A percentile compares a stretch with the other conserved stretches of the same genome.
Evolutionary conservation across 2,888 invertebrate species (phyloP).

Genomic region (Polia nebulosa): DNA sequence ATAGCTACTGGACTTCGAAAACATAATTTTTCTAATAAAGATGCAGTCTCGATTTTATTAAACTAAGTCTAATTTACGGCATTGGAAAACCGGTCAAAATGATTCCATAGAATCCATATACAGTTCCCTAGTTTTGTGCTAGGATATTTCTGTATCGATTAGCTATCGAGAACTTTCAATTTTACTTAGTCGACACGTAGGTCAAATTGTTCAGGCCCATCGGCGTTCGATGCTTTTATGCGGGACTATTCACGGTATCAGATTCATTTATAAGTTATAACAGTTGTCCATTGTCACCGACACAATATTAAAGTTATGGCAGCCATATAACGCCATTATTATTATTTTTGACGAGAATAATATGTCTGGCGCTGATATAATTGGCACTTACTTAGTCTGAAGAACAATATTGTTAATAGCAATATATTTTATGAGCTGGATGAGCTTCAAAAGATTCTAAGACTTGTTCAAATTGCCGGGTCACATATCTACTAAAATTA

Average conservation of each 20-base stretch:
- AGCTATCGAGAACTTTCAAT: slow-evolving; percentile 60
- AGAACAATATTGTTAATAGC: slow-evolving; percentile 24
- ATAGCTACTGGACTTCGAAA: slow-evolving; percentile 66
- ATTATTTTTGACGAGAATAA: slow-evolving; percentile 26
- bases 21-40: slow-evolving; percentile 63
- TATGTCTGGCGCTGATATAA: neutral
- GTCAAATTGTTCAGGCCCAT: slow-evolving; percentile 32
- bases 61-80: slow-evolving; percentile 52
- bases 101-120: slow-evolving; percentile 26
- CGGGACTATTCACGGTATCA: slow-evolving; percentile 57
- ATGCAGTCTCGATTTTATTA: slow-evolving; percentile 56
- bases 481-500: neutral
- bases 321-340: slow-evolving; percentile 28
- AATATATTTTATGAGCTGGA: neutral
- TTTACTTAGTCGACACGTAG: slow-evolving; percentile 49
- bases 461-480: neutral
- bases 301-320: slow-evolving; percentile 47
- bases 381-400: neutral
- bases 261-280: slow-evolving; percentile 46
- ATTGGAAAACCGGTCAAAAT: slow-evolving; percentile 31
- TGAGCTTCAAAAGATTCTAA: neutral
- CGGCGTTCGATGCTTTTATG: slow-evolving; percentile 41
- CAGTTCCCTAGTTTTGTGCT: slow-evolving; percentile 15
- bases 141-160: slow-evolving; percentile 17
- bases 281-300: slow-evolving; percentile 61